phyloP scores from a whole-genome alignment of 2,797 vertebrate genomes.

The Eospalax fontanierii region DNA sequence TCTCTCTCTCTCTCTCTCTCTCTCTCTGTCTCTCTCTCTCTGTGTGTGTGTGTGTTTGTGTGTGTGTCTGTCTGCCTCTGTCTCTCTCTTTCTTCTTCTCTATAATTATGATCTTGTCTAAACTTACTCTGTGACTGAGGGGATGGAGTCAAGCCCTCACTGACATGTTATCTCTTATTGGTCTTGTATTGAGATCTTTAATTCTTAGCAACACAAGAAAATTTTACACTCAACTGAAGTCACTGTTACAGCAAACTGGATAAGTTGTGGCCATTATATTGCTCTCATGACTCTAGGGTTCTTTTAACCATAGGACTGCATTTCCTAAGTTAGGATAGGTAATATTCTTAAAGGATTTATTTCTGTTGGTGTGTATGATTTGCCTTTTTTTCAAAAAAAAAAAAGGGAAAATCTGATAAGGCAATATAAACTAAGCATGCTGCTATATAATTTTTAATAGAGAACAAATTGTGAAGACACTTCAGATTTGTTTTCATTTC shows the following conservation, averaged over 20 bases:
- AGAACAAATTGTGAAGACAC: background rate
- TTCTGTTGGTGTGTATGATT: background rate
- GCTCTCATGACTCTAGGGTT: background rate
- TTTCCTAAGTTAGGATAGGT: background rate
- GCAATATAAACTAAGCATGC: conserved; percentile 11
- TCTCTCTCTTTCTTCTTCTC: background rate
- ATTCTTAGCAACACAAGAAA: background rate
- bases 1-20: too few relatives aligned
- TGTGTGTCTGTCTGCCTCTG: too few relatives aligned
- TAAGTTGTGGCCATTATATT: too few relatives aligned
- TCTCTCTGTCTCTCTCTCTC: background rate
- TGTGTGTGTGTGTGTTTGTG: too few relatives aligned
- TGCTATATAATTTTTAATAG: conserved; percentile 21
- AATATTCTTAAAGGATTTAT: background rate
- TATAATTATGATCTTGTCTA: background rate
- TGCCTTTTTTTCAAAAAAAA: background rate
- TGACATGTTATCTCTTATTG: background rate
- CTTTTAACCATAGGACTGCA: too few relatives aligned
- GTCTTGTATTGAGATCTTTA: background rate
- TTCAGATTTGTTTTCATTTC: conserved; percentile 31
- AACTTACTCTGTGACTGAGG: background rate
- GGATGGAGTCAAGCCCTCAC: background rate
- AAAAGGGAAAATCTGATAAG: background rate
- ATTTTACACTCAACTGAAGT: background rate
- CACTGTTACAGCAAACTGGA: background rate